Evolutionary conservation across 2,888 invertebrate species (phyloP).

Genomic region (Dryadula phaetusa): DNA sequence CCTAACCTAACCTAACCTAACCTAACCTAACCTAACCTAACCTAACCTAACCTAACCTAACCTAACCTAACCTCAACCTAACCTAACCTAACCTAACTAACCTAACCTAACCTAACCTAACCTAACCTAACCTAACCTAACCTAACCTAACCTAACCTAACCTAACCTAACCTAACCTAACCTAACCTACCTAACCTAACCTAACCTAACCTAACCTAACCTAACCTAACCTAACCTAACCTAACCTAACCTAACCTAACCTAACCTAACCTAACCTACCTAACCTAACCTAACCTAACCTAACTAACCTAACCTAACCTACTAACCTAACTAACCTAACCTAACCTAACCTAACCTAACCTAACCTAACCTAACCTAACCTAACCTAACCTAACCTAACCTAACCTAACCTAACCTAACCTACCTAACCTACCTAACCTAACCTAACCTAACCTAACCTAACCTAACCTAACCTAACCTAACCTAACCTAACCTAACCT

Average conservation of each 20-base stretch:
- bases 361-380: constrained; percentile 36
- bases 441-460: too few species aligned
- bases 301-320: too few species aligned
- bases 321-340: constrained; percentile 38
- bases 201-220: constrained; percentile 31
- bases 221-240: constrained; percentile 33
- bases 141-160: constrained; percentile 41
- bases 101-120: constrained; percentile 38
- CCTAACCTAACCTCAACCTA: constrained; percentile 29
- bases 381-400: constrained; percentile 26
- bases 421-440: too few species aligned
- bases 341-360: constrained; percentile 32
- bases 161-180: constrained; percentile 41
- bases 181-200: too few species aligned
- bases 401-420: too few species aligned
- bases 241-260: too few species aligned
- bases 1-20: constrained; percentile 27
- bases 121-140: constrained; percentile 39
- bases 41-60: constrained; percentile 24
- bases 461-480: constrained; percentile 43
- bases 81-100: too few species aligned
- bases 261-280: too few species aligned
- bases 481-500: constrained; percentile 38
- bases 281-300: too few species aligned
- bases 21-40: constrained; percentile 33